Evolutionary conservation across 2,888 invertebrate genomes (phyloP).

Genomic region (Orchesellides sinensis): DNA sequence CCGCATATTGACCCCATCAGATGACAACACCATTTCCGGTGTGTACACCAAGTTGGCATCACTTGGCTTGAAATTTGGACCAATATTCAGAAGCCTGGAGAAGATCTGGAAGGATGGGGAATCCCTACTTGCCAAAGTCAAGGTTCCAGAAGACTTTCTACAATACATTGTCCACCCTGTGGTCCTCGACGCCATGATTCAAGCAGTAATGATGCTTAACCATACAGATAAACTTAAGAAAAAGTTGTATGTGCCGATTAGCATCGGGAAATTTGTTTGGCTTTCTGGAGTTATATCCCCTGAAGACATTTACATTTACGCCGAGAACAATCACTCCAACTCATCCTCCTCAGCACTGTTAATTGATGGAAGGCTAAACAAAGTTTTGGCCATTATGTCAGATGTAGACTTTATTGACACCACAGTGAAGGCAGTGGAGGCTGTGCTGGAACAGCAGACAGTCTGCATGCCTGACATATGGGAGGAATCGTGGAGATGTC

Average conservation of each 20-base stretch:
- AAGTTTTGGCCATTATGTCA: conserved; percentile 14
- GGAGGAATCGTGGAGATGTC: conserved; percentile 26
- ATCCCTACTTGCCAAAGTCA: conserved; percentile 19
- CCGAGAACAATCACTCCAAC: background rate
- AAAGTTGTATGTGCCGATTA: conserved; percentile 21
- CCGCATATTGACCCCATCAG: background rate
- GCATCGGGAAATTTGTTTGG: conserved; percentile 26
- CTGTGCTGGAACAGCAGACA: conserved; percentile 24
- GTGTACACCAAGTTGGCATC: conserved; percentile 32
- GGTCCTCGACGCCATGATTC: conserved; percentile 50
- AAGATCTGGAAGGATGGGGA: conserved; percentile 10
- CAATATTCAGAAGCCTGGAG: conserved; percentile 14
- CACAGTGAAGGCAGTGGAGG: conserved; percentile 19
- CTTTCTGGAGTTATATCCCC: background rate
- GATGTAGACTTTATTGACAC: conserved; percentile 34
- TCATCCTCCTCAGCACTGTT: background rate
- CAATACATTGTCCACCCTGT: conserved; percentile 51
- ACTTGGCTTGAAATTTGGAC: conserved; percentile 53
- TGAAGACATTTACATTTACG: background rate
- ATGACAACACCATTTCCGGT: background rate
- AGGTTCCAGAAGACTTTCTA: background rate
- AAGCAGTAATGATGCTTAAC: conserved; percentile 1
- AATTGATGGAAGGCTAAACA: background rate
- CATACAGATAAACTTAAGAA: background rate
- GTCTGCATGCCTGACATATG: conserved; percentile 21